These are phyloP conservation scores for Heterodera filipjevi DNA, from an alignment of 2,888 invertebrate genomes.

Conservation along the genomic window DNA sequence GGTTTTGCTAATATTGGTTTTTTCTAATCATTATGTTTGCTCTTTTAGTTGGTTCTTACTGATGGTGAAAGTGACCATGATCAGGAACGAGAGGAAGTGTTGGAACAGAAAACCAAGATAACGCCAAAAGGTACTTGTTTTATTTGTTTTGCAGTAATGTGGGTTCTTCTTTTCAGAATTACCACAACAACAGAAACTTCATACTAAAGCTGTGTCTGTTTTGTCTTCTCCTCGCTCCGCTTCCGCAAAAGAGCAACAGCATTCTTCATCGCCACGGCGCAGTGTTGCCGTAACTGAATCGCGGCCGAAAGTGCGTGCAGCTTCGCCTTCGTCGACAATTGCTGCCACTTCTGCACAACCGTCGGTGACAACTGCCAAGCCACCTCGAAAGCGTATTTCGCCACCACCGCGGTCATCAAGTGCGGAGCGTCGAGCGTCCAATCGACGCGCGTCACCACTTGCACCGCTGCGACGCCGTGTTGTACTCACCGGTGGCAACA, in stretches of 20 bases:
- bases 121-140: background rate
- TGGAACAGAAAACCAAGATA: background rate
- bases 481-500: constrained; percentile 13
- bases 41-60: constrained; percentile 23
- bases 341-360: background rate
- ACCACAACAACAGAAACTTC: background rate
- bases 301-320: background rate
- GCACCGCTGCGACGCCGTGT: constrained; percentile 14
- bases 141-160: too few species aligned
- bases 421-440: constrained; percentile 7
- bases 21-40: background rate
- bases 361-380: constrained; percentile 22
- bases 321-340: background rate
- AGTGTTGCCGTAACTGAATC: background rate
- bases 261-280: constrained; percentile 8
- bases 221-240: constrained; percentile 13
- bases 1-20: background rate
- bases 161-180: background rate
- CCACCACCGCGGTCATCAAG: constrained; percentile 35
- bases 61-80: constrained; percentile 18
- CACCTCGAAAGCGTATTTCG: constrained; percentile 41
- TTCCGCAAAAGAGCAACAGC: background rate
- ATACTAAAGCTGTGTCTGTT: background rate
- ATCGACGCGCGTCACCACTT: constrained; percentile 20
- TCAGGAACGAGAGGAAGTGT: background rate